A percentile compares a stretch with the other conserved stretches of the same genome.
phyloP scores from a whole-genome alignment of 2,888 invertebrate species.

The Parnassius apollo region DNA sequence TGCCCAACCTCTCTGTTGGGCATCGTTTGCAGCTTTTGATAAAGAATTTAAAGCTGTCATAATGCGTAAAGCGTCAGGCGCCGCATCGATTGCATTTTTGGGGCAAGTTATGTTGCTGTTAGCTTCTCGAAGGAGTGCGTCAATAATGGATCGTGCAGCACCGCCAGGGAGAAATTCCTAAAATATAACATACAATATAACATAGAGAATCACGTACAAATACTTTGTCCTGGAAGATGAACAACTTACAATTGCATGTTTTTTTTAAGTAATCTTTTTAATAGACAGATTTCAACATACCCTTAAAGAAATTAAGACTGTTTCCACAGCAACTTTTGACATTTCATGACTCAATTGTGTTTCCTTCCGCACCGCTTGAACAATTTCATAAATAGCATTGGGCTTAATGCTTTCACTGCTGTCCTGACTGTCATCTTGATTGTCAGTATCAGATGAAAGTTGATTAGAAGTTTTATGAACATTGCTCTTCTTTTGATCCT shows the following conservation, averaged over 20 bases:
- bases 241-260: too few species aligned
- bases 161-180: conserved; percentile 74
- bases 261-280: background rate
- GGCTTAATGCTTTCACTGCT: conserved; percentile 76
- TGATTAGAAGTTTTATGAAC: conserved; percentile 56
- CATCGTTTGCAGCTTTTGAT: conserved; percentile 95
- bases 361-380: conserved; percentile 89
- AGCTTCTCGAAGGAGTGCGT: conserved; percentile 70
- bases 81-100: conserved; percentile 87
- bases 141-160: conserved; percentile 72
- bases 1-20: conserved; percentile 97
- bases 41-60: conserved; percentile 91
- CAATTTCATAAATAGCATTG: conserved; percentile 86
- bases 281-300: conserved; percentile 41
- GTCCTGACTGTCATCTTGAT: conserved; percentile 74
- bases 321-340: conserved; percentile 91
- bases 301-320: conserved; percentile 83
- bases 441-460: conserved; percentile 70
- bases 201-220: too few species aligned
- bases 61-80: conserved; percentile 91
- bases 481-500: conserved; percentile 44
- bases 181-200: conserved; percentile 28
- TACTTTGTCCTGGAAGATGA: too few species aligned
- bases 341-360: conserved; percentile 93
- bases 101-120: conserved; percentile 74